These are phyloP conservation scores for Mandrillus leucophaeus DNA, from an alignment of 2,113 vertebrate species.

Conservation along the genomic window DNA sequence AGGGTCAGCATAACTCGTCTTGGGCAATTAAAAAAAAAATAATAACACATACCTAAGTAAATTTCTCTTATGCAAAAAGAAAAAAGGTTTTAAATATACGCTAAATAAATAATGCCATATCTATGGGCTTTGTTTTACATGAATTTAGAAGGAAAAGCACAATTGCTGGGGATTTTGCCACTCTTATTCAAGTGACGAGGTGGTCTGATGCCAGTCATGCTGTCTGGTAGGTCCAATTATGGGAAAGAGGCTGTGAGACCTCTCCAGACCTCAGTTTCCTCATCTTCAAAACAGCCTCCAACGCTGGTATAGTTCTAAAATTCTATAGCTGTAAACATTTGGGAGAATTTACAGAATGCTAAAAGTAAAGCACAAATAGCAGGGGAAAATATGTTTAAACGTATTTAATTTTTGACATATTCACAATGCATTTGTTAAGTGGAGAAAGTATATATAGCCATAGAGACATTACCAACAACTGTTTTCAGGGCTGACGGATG, in stretches of 20 bases:
- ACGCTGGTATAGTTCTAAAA: not conserved
- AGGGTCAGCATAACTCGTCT: slow-evolving; percentile 70
- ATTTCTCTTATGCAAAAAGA: slow-evolving; percentile 58
- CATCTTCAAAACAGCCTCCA: not conserved
- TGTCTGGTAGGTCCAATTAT: too few relatives aligned
- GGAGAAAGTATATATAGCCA: not conserved
- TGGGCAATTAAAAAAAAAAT: slow-evolving; percentile 42
- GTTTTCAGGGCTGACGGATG: not conserved
- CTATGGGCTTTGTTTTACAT: not conserved
- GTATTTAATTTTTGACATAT: not conserved
- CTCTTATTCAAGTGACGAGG: not conserved
- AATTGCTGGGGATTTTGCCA: not conserved
- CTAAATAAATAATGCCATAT: not conserved
- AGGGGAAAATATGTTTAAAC: not conserved
- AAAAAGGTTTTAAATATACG: slow-evolving; percentile 48
- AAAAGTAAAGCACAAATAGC: not conserved
- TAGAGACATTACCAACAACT: not conserved
- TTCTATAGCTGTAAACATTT: not conserved
- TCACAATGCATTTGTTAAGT: not conserved
- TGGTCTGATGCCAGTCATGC: not conserved
- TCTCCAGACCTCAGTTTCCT: not conserved
- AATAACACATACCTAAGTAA: slow-evolving; percentile 64
- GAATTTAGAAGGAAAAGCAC: not conserved
- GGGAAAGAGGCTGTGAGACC: not conserved
- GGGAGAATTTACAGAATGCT: not conserved